Conservation (phyloP, 2,888 invertebrate genomes). For the Phlogophora meticulosa region DNA sequence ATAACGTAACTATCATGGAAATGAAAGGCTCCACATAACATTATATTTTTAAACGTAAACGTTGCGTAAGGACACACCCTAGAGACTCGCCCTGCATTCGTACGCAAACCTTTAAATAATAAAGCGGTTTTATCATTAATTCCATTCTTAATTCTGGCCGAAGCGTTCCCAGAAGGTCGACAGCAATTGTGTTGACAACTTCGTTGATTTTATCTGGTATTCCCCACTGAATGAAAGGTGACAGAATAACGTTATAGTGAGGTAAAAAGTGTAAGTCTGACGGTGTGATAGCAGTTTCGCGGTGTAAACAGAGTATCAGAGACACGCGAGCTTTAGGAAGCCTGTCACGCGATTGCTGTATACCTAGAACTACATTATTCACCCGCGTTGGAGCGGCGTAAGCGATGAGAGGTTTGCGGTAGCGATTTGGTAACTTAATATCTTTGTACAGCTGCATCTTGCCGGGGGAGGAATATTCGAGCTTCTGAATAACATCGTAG, state of each 20-base stretch:
- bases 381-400: constrained; percentile 36
- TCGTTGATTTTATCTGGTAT: constrained; percentile 62
- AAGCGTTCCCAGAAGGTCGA: constrained; percentile 49
- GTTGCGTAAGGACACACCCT: constrained; percentile 54
- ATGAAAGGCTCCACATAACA: constrained; percentile 12
- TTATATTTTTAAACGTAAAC: constrained; percentile 42
- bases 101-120: constrained; percentile 58
- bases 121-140: constrained; percentile 54
- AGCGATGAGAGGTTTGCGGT: constrained; percentile 33
- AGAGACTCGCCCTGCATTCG: constrained; percentile 54
- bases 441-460: background rate
- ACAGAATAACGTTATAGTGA: constrained; percentile 27
- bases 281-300: constrained; percentile 65
- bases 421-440: constrained; percentile 7
- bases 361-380: constrained; percentile 64
- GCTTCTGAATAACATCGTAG: constrained; percentile 10
- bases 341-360: constrained; percentile 65
- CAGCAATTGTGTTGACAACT: constrained; percentile 60
- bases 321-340: constrained; percentile 71
- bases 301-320: constrained; percentile 65
- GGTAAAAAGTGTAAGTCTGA: constrained; percentile 60
- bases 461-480: background rate
- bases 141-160: constrained; percentile 29
- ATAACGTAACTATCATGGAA: constrained; percentile 11
- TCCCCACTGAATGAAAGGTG: constrained; percentile 47